phyloP scores from a whole-genome alignment of 2,888 invertebrate genomes.

The Toxonevra muliebris region DNA sequence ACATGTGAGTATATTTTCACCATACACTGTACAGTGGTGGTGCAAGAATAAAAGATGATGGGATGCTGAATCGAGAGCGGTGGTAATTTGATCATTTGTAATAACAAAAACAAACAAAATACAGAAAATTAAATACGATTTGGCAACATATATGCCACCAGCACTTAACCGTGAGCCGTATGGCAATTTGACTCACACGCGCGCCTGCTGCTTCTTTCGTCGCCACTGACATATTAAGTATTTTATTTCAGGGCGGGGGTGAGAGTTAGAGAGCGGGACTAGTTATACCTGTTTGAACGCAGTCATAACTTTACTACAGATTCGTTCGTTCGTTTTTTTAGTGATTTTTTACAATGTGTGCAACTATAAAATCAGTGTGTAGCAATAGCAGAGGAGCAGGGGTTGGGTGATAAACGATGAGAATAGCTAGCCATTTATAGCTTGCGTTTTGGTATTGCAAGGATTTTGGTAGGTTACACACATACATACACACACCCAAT shows the following conservation, averaged over 20 bases:
- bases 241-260: background rate
- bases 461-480: background rate
- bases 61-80: no score
- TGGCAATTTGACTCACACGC: no score
- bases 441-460: constrained; percentile 4
- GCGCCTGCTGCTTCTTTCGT: no score
- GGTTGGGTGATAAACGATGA: background rate
- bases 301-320: constrained; percentile 1
- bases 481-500: no score
- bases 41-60: no score
- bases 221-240: background rate
- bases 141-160: no score
- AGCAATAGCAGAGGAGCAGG: background rate
- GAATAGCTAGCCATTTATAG: constrained; percentile 9
- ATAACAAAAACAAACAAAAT: no score
- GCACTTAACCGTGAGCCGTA: no score
- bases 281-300: background rate
- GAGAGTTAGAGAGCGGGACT: background rate
- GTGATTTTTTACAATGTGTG: constrained; percentile 24
- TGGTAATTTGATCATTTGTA: no score
- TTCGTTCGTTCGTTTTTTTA: constrained; percentile 3
- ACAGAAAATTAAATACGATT: no score
- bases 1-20: no score
- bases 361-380: constrained; percentile 18
- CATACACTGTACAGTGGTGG: no score